Base-by-base conservation (phyloP, 2,113 vertebrate genomes). In the Cyprinodon tularosa region DNA sequence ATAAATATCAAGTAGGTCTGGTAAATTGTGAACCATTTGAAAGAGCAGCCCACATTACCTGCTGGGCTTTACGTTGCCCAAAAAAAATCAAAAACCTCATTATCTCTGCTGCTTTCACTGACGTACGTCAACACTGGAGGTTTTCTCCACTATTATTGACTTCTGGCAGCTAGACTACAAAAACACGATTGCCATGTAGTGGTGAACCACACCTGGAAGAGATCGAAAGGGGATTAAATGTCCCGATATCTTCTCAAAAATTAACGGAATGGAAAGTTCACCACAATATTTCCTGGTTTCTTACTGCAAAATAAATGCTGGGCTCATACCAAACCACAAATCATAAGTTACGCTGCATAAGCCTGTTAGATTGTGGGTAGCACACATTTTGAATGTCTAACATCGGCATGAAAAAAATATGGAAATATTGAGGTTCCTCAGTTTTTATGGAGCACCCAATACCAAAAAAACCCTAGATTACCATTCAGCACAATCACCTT, bases 201-300 rank as follows among this genome's bases (percentile, higher is more conserved):
- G 48, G n/a, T 67, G 68, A 84, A 69, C 39, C 36, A 57, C 59
- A 67, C 17, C 63, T 57, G 39, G 10, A 76, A 42, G 22, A 14
- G 2, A 10, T 45, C 66, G 57, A 63, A 65, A 60, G n/a, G 50
- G 17, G 45, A 62, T 68, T 22, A 37, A 59, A 38, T 10, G 29
- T 72, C 74, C 53, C 66, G 74, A 69, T 13, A 63, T 65, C 14
- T 76, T 39, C 20, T 72, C 50, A 7, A 44, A 57, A n/a, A 12
- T 29, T 47, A 13, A 65, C 10, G 39, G 70, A 64, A 59, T 45
- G n/a, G 8, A 84, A 64, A 12, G 60, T 69, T 65, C 17, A 20
- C 45, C 45, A 62, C 38, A 63, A 74, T 60, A 40, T 71, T 63
- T 13, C 50, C 66, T 48, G 67, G 53, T 50, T 82, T 67, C 59